These are phyloP conservation scores for Drosophila sproati DNA, from an alignment of 1,140 invertebrate species.

Conservation along the genomic window DNA sequence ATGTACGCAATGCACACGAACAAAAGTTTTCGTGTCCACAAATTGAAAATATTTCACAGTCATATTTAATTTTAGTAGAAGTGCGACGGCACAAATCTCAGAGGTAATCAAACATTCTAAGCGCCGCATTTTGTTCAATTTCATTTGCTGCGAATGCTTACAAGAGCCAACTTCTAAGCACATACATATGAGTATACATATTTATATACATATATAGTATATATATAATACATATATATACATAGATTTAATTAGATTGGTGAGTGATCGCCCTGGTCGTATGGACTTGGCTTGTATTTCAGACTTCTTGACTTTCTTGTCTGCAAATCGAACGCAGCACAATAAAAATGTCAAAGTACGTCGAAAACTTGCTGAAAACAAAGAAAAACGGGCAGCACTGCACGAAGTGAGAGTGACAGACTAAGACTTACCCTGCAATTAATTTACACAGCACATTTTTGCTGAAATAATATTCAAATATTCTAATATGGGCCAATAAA, in stretches of 20 bases:
- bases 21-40: constrained; percentile 76
- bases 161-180: neutral
- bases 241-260: constrained; percentile 64
- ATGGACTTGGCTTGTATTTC: constrained; percentile 49
- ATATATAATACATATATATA: neutral
- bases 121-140: constrained; percentile 32
- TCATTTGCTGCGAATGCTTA: constrained; percentile 18
- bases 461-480: too few species aligned
- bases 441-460: too few species aligned
- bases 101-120: constrained; percentile 69
- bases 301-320: constrained; percentile 58
- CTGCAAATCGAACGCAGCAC: constrained; percentile 41
- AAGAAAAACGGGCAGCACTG: neutral
- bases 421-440: constrained; percentile 3
- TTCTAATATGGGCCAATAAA: too few species aligned
- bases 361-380: neutral
- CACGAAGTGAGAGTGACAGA: neutral
- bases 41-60: constrained; percentile 82
- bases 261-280: constrained; percentile 42
- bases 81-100: constrained; percentile 50
- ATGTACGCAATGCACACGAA: constrained; percentile 22
- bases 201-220: neutral
- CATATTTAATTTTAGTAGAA: constrained; percentile 75
- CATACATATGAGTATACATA: neutral
- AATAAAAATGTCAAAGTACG: constrained; percentile 64